phyloP scores from a whole-genome alignment of 2,113 vertebrate genomes.

The Rana temporaria region DNA sequence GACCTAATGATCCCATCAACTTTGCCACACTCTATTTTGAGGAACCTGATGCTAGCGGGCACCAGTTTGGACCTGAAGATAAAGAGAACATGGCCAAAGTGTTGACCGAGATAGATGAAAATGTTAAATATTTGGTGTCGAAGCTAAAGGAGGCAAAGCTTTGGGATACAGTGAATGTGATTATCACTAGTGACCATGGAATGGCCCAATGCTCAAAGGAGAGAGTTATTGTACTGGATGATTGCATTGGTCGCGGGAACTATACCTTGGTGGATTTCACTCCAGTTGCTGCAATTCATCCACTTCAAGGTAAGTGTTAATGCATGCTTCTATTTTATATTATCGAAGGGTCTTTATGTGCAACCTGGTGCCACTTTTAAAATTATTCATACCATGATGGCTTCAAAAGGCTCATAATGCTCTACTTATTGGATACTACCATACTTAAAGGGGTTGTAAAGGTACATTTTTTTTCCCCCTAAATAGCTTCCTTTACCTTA shows the following conservation, averaged over 20 bases:
- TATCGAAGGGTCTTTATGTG: background rate
- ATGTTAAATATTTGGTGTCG: slow-evolving; percentile 78
- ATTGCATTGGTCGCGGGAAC: slow-evolving; percentile 73
- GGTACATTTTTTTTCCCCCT: no score
- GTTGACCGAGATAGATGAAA: slow-evolving; percentile 82
- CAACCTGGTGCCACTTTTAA: background rate
- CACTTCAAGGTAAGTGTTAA: slow-evolving; percentile 73
- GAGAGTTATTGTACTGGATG: slow-evolving; percentile 81
- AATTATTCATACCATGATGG: no score
- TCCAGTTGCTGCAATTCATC: slow-evolving; percentile 86
- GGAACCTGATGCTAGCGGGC: slow-evolving; percentile 88
- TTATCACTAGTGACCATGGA: slow-evolving; percentile 96
- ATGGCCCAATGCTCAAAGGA: slow-evolving; percentile 89
- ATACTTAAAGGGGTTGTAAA: no score
- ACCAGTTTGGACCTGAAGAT: slow-evolving; percentile 85
- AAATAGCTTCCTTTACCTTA: no score
- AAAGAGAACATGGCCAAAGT: slow-evolving; percentile 74
- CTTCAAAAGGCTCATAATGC: no score
- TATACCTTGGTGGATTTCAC: slow-evolving; percentile 82
- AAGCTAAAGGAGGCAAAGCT: slow-evolving; percentile 78
- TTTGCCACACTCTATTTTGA: slow-evolving; percentile 93
- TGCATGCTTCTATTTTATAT: background rate
- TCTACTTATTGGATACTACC: no score
- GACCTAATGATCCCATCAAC: slow-evolving; percentile 68
- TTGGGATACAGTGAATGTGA: slow-evolving; percentile 86